A percentile compares a stretch with the other conserved stretches of the same genome.
These are phyloP conservation scores for Charanyca ferruginea DNA, from an alignment of 2,888 invertebrate species.

Conservation along the genomic window DNA sequence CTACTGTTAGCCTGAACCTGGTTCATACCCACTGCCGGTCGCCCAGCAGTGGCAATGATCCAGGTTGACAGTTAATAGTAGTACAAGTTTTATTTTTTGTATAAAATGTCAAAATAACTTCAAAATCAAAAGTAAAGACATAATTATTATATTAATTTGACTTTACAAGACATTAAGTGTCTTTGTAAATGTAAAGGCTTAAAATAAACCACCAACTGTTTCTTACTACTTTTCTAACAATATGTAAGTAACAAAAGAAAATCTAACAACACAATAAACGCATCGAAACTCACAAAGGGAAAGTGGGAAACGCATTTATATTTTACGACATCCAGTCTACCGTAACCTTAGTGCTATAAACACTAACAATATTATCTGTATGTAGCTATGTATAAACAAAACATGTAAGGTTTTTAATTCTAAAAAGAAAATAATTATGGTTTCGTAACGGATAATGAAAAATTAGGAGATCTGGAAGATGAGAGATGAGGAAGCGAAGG, in stretches of 20 bases:
- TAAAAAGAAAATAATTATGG: not conserved
- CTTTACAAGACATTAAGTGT: not conserved
- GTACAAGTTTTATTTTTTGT: too few species aligned
- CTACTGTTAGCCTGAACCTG: not conserved
- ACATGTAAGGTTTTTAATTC: not conserved
- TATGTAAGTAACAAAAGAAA: conserved; percentile 17
- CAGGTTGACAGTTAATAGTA: too few species aligned
- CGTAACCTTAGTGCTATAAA: conserved; percentile 53
- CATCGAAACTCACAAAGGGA: conserved; percentile 49
- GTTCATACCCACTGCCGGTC: too few species aligned
- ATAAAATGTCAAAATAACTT: too few species aligned
- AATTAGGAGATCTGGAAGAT: too few species aligned
- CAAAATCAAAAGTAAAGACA: too few species aligned
- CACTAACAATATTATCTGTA: conserved; percentile 17
- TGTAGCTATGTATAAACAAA: not conserved
- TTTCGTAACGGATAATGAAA: not conserved
- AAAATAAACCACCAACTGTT: not conserved
- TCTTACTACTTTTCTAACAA: not conserved
- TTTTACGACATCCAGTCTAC: conserved; percentile 63
- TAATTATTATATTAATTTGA: too few species aligned
- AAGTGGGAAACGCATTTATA: conserved; percentile 59
- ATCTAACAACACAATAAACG: conserved; percentile 49
- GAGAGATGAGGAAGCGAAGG: too few species aligned
- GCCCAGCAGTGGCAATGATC: too few species aligned
- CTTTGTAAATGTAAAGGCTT: not conserved